phyloP scores from a whole-genome alignment of 2,113 vertebrate species.

The Chloropsis cyanopogon region DNA sequence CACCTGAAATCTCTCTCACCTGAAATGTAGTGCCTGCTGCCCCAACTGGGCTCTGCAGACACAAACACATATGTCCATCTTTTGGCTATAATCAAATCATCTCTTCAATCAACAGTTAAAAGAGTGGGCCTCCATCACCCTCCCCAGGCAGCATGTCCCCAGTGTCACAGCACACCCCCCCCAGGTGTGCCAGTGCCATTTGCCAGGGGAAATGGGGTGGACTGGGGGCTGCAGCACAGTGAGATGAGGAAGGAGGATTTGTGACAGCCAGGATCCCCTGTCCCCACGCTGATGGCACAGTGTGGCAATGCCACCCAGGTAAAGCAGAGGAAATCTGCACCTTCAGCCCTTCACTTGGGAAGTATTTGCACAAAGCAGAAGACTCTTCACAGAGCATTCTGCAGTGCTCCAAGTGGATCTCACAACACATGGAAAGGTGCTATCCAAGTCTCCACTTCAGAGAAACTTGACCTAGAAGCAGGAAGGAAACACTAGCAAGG shows the following conservation, averaged over 20 bases:
- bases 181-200: neutral
- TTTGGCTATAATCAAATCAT: neutral
- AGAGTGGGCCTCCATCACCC: neutral
- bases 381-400: neutral
- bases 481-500: neutral
- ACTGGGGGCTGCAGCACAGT: neutral
- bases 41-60: neutral
- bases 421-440: neutral
- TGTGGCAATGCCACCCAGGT: neutral
- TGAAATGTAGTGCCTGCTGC: accelerated
- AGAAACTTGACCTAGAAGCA: neutral
- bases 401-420: neutral
- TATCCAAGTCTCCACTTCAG: neutral
- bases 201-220: neutral
- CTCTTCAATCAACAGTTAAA: neutral
- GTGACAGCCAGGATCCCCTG: neutral
- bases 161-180: neutral
- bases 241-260: neutral
- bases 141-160: neutral
- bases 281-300: neutral
- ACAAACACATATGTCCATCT: neutral
- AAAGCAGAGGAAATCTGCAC: neutral
- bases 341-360: neutral
- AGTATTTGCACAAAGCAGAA: neutral
- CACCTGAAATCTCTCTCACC: neutral